phyloP scores from a whole-genome alignment of 23 tunicate genomes.

The Trididemnum nubilum region DNA sequence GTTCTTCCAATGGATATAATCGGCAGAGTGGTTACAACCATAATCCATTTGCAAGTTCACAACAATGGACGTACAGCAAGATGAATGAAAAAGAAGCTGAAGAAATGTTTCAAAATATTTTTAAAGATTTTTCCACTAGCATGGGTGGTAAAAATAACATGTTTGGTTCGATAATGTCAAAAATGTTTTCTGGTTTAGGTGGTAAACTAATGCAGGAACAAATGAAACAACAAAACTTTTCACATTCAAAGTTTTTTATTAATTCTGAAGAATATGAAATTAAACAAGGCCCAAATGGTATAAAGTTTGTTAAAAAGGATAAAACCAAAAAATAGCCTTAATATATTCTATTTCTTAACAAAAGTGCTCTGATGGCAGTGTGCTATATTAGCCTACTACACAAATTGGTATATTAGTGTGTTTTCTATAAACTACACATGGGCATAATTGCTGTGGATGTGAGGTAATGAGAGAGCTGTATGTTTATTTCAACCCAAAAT shows the following conservation, averaged over 20 bases:
- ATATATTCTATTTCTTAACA: not conserved
- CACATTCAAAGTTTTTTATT: not conserved
- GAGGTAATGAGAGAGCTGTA: no score
- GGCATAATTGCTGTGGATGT: no score
- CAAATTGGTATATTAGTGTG: no score
- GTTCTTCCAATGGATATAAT: not conserved
- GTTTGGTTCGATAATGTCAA: not conserved
- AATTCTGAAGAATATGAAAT: conserved; percentile 28
- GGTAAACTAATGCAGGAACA: not conserved
- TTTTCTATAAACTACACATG: no score
- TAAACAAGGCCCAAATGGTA: conserved; percentile 20
- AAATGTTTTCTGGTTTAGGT: not conserved
- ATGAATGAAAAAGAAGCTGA: conserved; percentile 38
- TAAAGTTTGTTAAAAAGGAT: conserved; percentile 26
- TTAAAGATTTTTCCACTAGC: conserved; percentile 25
- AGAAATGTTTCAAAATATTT: conserved; percentile 46
- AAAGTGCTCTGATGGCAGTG: no score
- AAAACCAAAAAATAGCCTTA: not conserved
- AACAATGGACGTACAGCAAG: conserved; percentile 31
- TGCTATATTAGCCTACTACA: no score
- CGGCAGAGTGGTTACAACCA: not conserved
- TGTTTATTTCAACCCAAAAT: no score
- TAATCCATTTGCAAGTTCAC: not conserved
- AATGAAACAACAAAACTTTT: not conserved
- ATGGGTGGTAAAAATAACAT: not conserved